Percentiles rank a stretch among this genome's conserved stretches.
Conservation (phyloP, 2,113 vertebrate species). For the Anser cygnoides region DNA sequence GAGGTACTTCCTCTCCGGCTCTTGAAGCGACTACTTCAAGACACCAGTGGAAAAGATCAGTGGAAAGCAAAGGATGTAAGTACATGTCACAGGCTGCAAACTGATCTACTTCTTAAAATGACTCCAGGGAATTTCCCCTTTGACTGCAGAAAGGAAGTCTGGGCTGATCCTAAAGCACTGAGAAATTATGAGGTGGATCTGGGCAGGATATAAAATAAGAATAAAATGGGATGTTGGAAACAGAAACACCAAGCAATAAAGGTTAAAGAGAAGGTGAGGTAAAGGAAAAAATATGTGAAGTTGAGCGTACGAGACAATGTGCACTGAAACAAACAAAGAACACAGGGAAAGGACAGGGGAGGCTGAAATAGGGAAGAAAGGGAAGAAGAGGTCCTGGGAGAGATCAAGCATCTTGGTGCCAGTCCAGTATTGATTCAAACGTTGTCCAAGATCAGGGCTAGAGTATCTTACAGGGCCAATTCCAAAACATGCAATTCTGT, state of each 20-base stretch:
- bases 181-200: background rate
- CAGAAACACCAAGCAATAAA: background rate
- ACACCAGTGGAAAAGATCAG: background rate
- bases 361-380: background rate
- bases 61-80: background rate
- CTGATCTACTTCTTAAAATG: background rate
- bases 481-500: background rate
- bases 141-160: background rate
- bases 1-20: background rate
- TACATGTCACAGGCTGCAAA: background rate
- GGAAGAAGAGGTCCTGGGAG: background rate
- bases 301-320: accelerated
- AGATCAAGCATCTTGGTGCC: background rate
- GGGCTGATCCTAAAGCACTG: accelerated
- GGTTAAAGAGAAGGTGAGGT: background rate
- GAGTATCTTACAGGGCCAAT: background rate
- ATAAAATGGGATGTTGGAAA: background rate
- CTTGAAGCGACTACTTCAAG: accelerated
- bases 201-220: background rate
- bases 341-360: background rate
- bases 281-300: background rate
- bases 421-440: background rate
- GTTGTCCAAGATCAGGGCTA: background rate
- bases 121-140: background rate
- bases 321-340: background rate